Evolutionary conservation across 2,113 vertebrate genomes (phyloP).

Genomic region (Conger conger): DNA sequence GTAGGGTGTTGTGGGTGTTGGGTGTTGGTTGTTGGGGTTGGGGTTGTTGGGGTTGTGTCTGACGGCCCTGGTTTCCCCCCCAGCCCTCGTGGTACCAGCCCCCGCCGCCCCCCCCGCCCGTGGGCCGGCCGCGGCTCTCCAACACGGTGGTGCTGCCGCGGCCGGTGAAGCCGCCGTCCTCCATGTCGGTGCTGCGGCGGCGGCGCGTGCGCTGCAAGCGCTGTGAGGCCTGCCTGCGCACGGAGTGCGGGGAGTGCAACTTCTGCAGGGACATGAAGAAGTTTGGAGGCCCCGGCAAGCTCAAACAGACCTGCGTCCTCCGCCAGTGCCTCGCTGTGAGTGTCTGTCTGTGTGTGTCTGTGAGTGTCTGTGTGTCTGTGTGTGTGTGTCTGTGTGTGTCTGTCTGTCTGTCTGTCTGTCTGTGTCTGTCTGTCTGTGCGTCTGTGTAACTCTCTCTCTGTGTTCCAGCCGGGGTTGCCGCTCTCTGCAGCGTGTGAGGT

Average conservation of each 20-base stretch:
- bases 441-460: conserved; percentile 45
- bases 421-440: background rate
- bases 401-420: background rate
- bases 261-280: conserved; percentile 96
- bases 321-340: conserved; percentile 89
- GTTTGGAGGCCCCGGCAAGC: conserved; percentile 88
- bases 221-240: conserved; percentile 85
- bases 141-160: conserved; percentile 52
- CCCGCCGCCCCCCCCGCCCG: conserved; percentile 48
- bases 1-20: too few relatives aligned
- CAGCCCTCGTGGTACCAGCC: conserved; percentile 74
- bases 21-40: too few relatives aligned
- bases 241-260: conserved; percentile 88
- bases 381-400: background rate
- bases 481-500: conserved; percentile 93
- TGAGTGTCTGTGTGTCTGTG: background rate
- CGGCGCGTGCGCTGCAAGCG: conserved; percentile 88
- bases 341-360: conserved; percentile 24
- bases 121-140: conserved; percentile 62
- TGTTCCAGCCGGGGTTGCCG: conserved; percentile 85
- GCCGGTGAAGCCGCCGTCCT: conserved; percentile 70
- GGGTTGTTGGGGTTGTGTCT: too few relatives aligned
- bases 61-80: too few relatives aligned
- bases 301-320: conserved; percentile 90
- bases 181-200: conserved; percentile 83